Evolutionary conservation across 2,797 vertebrate genomes (phyloP), one percentile per base, ranked within the genome.

Genomic region (Gadopsis bispinosus): DNA sequence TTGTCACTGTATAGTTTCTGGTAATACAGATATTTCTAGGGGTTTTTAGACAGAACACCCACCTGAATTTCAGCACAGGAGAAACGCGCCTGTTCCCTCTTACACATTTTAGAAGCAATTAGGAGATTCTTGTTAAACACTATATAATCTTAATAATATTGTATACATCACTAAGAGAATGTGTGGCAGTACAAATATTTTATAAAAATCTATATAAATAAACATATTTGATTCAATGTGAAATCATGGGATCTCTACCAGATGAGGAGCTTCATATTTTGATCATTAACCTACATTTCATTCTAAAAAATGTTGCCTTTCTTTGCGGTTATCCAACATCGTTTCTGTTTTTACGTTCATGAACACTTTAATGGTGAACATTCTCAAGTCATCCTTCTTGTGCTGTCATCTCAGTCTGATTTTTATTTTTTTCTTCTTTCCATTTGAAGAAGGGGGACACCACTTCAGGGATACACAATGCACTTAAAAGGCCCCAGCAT

Each of bases 401-500:
- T 43, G 51, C 43, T 59, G 48, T 71, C 77, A 66, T 73, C 41
- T 73, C 16, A 41, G 33, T 20, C 53, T 33, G n/a, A 22, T 19
- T 14, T 47, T 47, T 4, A 62, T 48, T 12, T 54, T 62, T 43
- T 4, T 50, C 17, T 60, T 37, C 16, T 56, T 75, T 83, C 73
- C 63, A 66, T 83, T 64, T 76, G 43, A 68, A 72, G 73, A 78
- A 68, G 60, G 31, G 48, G 31, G 75, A 54, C 62, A 80, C 79
- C 87, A 92, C 88, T 91, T 92, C 58, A 89, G 91, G 87, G 88
- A 91, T 64, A 83, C 88, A 85, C 90, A 83, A 75, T 78, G 88
- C 89, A 88, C 87, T 90, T 89, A 85, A 59, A 75, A 67, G 55
- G 58, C 53, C 62, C 31, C 22, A 22, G 59, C 77, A 80, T 79